phyloP scores from a whole-genome alignment of 53 echinoderm and acorn worm genomes.

The Pentamera pediparva region DNA sequence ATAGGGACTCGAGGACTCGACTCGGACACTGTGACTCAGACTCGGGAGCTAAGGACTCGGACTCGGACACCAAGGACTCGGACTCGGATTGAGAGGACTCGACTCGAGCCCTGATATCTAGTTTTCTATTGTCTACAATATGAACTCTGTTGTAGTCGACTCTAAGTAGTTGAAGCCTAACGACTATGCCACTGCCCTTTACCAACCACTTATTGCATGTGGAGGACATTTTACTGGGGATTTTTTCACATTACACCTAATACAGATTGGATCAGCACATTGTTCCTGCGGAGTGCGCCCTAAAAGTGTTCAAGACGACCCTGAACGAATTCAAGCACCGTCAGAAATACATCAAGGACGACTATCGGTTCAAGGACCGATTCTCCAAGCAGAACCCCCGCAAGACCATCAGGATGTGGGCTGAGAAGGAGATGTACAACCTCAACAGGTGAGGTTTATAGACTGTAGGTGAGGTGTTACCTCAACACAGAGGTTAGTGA shows the following conservation, averaged over 20 bases:
- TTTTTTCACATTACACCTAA: background rate
- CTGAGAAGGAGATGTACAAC: conserved; percentile 90
- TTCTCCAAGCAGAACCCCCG: conserved; percentile 91
- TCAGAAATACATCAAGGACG: conserved; percentile 74
- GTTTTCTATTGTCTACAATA: too few species aligned
- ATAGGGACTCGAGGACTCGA: too few species aligned
- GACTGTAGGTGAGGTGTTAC: too few species aligned
- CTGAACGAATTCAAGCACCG: conserved; percentile 88
- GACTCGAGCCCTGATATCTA: too few species aligned
- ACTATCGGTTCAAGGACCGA: conserved; percentile 64
- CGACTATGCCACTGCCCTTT: background rate
- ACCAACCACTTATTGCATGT: too few species aligned
- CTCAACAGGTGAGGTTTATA: conserved; percentile 76
- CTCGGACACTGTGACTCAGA: too few species aligned
- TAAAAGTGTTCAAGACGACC: conserved; percentile 98
- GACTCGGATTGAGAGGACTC: too few species aligned
- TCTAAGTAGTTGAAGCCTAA: background rate
- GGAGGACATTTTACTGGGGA: background rate
- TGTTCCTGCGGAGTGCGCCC: conserved; percentile 74
- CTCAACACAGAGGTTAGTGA: too few species aligned
- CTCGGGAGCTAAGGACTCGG: too few species aligned
- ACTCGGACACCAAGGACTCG: too few species aligned
- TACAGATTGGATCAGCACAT: conserved; percentile 38
- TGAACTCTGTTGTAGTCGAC: too few species aligned
- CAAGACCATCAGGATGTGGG: conserved; percentile 94